Base-by-base conservation (phyloP, 2,797 vertebrate genomes). In the Lacerta bilineata region DNA sequence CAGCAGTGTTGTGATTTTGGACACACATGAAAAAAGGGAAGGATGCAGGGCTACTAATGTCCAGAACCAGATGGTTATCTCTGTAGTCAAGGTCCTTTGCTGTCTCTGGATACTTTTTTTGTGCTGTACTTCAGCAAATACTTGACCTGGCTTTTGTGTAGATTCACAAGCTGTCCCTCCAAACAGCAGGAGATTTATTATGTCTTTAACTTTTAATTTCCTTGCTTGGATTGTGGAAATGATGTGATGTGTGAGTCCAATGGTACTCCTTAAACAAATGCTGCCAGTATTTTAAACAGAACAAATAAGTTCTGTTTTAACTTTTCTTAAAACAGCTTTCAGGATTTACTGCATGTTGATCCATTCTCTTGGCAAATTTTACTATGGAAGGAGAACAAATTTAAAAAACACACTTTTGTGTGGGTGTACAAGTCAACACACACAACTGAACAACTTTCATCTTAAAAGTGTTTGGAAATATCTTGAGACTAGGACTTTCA, bases 321-420 rank as follows among this genome's bases (percentile, higher is more conserved):
- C 75, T 83, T 80, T 43, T 77, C 74, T 84, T 80, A 71, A n/a
- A 68, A 33, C 36, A 86, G 85, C 80, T n/a, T 29, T 85, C 88
- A 88, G 41, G 74, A 89, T 92, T 92, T 93, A 87, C 89, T 89
- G 88, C 90, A 89, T 92, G 68, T 1, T 93, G 88, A 94, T 71
- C 84, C 92, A 76, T 85, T 89, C 82, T 91, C 90, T 93, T 80
- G 74, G 84, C 83, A 78, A 91, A 87, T 90, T 93, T 91, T 93
- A 78, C 87, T 85, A 81, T 75, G n/a, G 46, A 91, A 55, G 64
- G 69, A 84, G 39, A 80, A 20, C 80, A 92, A 90, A 93, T 91
- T 75, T 82, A 89, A 80, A 77, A 94, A 71, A 8, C 84, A 66
- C 77, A 88, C 81, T 72, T 55, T 82, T 2, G 4, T 91, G 74